Base-by-base conservation (phyloP, 2,113 vertebrate species). In the Orientallactaga bullata region DNA sequence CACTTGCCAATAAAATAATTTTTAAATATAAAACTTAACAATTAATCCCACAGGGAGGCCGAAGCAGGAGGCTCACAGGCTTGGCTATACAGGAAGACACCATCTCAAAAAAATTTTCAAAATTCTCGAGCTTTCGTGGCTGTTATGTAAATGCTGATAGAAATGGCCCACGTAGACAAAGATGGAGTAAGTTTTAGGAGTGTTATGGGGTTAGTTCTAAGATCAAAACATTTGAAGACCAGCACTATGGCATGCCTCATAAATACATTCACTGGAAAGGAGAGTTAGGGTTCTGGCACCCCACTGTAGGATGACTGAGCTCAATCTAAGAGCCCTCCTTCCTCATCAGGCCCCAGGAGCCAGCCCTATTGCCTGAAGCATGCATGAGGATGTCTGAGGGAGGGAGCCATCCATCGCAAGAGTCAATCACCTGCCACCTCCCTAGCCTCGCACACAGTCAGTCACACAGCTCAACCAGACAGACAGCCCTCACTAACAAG, bases 91-190 rank as follows among this genome's bases (percentile, higher is more conserved):
- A 55, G 55, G 55, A 55, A 55, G 55, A 55, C 55, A 18, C 28
- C 15, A 47, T 6, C 61, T 61, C 71, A 68, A 35, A 60, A 61
- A 23, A 10, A 51, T 26, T 26, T 83, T 32, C 5, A 63, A 86
- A 89, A 23, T 39, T 60, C 32, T 24, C 94, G 71, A 23, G 39
- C 30, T 80, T 83, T 86, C 9, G 65, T 28, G 39, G 32, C 9
- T 84, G n/a, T 73, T 68, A 5, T 58, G 21, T 83, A 39, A 95
- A 63, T 63, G 89, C 20, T 26, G 81, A 79, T 35, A 55, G 32
- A 88, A 73, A 37, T 73, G 35, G 58, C 18, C 5, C 30, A 60
- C 15, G 20, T 26, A 35, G 74, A 11, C 28, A 73, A 79, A 16
- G 55, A 18, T 39, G 73, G 23, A 37, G 47, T 60, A 8, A 73